These are phyloP conservation scores for Tribolium freemani DNA, from an alignment of 2,888 invertebrate genomes.

Conservation along the genomic window DNA sequence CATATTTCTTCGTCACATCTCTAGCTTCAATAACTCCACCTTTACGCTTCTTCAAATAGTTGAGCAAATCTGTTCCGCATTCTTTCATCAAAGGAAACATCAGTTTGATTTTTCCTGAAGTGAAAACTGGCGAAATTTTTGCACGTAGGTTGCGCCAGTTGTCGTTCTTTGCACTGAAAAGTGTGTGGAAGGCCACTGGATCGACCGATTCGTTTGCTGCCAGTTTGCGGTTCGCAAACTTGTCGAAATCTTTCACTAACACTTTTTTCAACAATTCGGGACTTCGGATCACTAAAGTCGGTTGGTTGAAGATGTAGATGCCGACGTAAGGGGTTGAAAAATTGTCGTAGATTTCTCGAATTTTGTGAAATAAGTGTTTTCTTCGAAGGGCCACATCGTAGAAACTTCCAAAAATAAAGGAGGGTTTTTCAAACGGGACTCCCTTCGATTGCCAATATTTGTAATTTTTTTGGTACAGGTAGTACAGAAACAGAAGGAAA, in stretches of 20 bases:
- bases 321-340: conserved; percentile 63
- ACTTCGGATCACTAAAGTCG: conserved; percentile 66
- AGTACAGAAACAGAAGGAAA: not conserved
- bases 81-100: conserved; percentile 69
- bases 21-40: conserved; percentile 28
- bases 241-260: conserved; percentile 67
- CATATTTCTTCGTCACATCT: conserved; percentile 33
- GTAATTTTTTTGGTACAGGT: conserved; percentile 2
- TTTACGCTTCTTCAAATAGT: conserved; percentile 26
- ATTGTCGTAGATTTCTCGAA: conserved; percentile 49
- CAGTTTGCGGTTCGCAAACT: conserved; percentile 67
- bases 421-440: conserved; percentile 9
- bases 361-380: conserved; percentile 3
- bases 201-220: conserved; percentile 65
- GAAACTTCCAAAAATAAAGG: conserved; percentile 30
- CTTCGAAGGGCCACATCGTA: conserved; percentile 12
- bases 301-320: conserved; percentile 68
- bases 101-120: conserved; percentile 70
- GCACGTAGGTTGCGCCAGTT: conserved; percentile 70
- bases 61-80: conserved; percentile 52
- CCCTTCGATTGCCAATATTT: conserved; percentile 18
- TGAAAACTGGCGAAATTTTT: conserved; percentile 70
- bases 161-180: conserved; percentile 67
- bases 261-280: conserved; percentile 68
- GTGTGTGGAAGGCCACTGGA: conserved; percentile 64